Conservation (phyloP, 2,797 vertebrate genomes). For the Triplophysa yarkandensis region DNA sequence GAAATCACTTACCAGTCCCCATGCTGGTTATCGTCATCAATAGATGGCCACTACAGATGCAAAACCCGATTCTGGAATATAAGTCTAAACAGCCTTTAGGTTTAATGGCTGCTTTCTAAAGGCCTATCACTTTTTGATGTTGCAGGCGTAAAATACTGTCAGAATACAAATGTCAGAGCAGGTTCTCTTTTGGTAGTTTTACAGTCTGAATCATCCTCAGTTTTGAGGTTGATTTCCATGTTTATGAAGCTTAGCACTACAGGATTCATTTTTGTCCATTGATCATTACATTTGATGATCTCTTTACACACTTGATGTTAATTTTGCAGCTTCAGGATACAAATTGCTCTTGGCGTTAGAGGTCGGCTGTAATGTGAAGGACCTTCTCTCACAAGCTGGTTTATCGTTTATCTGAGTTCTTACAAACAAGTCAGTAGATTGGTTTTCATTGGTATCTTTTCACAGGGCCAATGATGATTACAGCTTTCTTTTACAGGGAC, state of each 20-base stretch:
- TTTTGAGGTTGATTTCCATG: slow-evolving; percentile 66
- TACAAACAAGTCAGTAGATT: slow-evolving; percentile 6
- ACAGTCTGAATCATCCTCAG: slow-evolving; percentile 68
- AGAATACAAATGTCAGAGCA: slow-evolving; percentile 71
- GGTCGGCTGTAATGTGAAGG: slow-evolving; percentile 45
- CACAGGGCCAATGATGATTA: background rate
- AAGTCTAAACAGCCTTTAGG: slow-evolving; percentile 66
- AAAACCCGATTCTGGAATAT: slow-evolving; percentile 61
- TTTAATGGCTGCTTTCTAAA: slow-evolving; percentile 79
- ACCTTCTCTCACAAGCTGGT: slow-evolving; percentile 34
- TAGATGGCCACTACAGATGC: slow-evolving; percentile 65
- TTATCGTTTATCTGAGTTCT: slow-evolving; percentile 29
- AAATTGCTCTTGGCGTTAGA: slow-evolving; percentile 48
- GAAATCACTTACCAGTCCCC: slow-evolving; percentile 54
- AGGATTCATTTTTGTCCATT: slow-evolving; percentile 66
- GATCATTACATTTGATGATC: slow-evolving; percentile 65
- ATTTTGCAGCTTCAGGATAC: slow-evolving; percentile 48
- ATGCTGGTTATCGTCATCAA: slow-evolving; percentile 67
- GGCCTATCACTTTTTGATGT: slow-evolving; percentile 75
- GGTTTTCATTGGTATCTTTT: slow-evolving; percentile 12
- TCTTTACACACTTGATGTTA: slow-evolving; percentile 58
- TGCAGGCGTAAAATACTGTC: slow-evolving; percentile 65
- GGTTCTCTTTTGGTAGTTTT: slow-evolving; percentile 68
- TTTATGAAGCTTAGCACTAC: slow-evolving; percentile 66
- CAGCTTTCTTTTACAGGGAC: background rate